Percentiles rank a stretch among this genome's conserved stretches.
Conservation (phyloP, 2,888 invertebrate species). For the Pachycephus smyrnensis region DNA sequence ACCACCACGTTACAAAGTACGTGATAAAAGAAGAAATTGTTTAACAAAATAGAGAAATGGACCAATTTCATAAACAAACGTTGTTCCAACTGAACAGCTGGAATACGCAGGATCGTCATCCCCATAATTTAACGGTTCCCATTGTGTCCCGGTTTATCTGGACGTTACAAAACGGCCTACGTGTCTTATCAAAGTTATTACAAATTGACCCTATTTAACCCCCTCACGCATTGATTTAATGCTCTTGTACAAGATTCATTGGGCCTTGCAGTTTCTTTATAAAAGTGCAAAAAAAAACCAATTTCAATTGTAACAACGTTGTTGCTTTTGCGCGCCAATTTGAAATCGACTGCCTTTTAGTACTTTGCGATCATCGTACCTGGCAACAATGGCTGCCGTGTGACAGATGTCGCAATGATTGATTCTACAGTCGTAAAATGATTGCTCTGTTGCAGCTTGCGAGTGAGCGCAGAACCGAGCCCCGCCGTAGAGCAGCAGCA, state of each 20-base stretch:
- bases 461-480: conserved; percentile 64
- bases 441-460: conserved; percentile 52
- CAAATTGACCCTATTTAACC: conserved; percentile 53
- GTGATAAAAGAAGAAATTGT: neutral
- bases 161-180: conserved; percentile 32
- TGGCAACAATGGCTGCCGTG: neutral
- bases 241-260: conserved; percentile 31
- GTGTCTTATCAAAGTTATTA: conserved; percentile 44
- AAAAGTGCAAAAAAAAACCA: conserved; percentile 16
- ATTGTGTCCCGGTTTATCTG: neutral
- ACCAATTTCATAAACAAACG: neutral
- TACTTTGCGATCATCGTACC: neutral
- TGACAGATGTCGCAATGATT: neutral
- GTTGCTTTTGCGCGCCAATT: neutral
- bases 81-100: neutral
- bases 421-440: neutral
- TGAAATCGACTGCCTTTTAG: neutral
- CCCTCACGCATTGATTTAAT: conserved; percentile 26
- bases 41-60: neutral
- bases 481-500: conserved; percentile 62
- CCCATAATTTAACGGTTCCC: too few species aligned
- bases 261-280: conserved; percentile 24
- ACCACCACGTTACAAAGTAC: neutral
- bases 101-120: too few species aligned
- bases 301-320: neutral